phyloP scores from a whole-genome alignment of 2,797 vertebrate genomes.

The Synaphobranchus kaupii region DNA sequence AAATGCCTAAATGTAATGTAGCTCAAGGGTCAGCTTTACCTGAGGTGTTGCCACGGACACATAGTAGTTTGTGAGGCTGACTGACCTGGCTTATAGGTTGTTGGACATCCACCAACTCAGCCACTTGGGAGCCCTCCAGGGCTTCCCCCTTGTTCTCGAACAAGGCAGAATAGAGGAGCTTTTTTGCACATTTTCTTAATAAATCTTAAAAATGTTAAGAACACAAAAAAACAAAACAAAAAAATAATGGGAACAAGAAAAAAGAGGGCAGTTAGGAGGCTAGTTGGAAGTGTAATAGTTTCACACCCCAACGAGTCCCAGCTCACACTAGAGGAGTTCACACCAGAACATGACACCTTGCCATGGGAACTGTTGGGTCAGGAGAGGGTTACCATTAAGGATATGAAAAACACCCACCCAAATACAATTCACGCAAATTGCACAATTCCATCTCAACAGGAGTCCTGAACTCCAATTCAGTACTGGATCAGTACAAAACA shows the following conservation, averaged over 20 bases:
- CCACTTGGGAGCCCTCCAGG: neutral
- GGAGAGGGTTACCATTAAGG: neutral
- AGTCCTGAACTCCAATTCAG: neutral
- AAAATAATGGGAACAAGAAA: neutral
- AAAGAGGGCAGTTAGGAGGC: neutral
- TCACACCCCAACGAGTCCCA: neutral
- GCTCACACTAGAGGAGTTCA: neutral
- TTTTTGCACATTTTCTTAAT: slow-evolving; percentile 5
- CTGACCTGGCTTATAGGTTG: too few relatives aligned
- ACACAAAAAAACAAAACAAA: neutral
- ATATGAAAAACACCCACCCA: neutral
- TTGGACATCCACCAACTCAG: too few relatives aligned
- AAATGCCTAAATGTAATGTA: too few relatives aligned
- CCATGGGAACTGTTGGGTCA: neutral
- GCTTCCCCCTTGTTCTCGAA: neutral
- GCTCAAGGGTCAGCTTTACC: too few relatives aligned
- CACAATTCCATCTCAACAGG: neutral
- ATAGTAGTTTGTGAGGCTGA: too few relatives aligned
- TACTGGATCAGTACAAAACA: neutral
- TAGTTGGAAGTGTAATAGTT: neutral
- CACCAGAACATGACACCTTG: neutral
- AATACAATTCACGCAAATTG: neutral
- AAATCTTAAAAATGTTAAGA: too few relatives aligned
- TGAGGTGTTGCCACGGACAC: too few relatives aligned
- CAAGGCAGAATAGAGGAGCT: neutral